Percentiles rank a stretch among this genome's conserved stretches.
phyloP scores from a whole-genome alignment of 2,888 invertebrate genomes.

The Cephonodes hylas region DNA sequence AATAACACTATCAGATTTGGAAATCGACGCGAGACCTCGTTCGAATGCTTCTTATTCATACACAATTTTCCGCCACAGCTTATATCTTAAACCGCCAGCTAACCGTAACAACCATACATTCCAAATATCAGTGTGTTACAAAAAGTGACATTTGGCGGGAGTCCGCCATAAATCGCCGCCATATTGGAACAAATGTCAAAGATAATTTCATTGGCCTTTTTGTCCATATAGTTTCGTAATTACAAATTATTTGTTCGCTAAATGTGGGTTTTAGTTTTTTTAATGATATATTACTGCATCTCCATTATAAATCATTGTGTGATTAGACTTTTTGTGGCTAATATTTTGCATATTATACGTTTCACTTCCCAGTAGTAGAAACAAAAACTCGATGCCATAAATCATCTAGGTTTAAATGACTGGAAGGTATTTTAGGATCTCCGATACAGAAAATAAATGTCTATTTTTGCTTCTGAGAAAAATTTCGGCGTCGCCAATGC shows the following conservation, averaged over 20 bases:
- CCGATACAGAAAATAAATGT: not conserved
- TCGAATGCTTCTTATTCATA: too few relatives aligned
- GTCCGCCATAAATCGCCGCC: not conserved
- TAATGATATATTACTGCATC: not conserved
- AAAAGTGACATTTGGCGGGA: conserved; percentile 8
- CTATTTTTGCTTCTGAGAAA: not conserved
- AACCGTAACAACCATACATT: not conserved
- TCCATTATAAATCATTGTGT: not conserved
- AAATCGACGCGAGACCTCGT: too few relatives aligned
- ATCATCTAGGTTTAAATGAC: not conserved
- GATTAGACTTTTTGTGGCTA: not conserved
- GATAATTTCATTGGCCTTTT: not conserved
- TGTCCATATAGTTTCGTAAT: not conserved
- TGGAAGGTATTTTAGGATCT: not conserved
- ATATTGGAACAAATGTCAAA: not conserved
- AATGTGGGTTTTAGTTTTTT: not conserved
- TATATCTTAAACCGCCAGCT: not conserved
- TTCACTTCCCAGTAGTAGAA: not conserved
- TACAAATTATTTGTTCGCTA: not conserved
- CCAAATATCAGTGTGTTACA: conserved; percentile 5
- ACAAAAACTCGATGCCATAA: not conserved
- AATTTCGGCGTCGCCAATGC: not conserved
- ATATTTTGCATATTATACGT: not conserved
- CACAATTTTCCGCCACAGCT: not conserved
- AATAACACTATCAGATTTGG: too few relatives aligned